These are phyloP conservation scores for Drosophila flavopinicola DNA, from an alignment of 2,888 invertebrate species.

Conservation along the genomic window DNA sequence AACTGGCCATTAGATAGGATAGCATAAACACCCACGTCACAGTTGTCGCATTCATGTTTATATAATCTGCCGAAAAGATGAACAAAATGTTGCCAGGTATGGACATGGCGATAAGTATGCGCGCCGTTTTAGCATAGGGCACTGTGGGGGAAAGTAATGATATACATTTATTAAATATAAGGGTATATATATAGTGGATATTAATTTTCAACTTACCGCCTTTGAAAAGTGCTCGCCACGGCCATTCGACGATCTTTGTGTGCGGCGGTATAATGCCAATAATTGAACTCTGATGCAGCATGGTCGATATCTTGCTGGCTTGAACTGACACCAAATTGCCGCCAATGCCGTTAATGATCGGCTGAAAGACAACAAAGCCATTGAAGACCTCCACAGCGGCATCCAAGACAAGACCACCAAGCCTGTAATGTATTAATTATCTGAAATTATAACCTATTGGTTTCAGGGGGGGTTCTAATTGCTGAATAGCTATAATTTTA, in stretches of 20 bases:
- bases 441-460: no score
- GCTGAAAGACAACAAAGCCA: constrained; percentile 93
- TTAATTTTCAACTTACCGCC: constrained; percentile 87
- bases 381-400: constrained; percentile 90
- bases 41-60: constrained; percentile 88
- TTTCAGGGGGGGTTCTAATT: no score
- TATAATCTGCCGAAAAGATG: constrained; percentile 91
- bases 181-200: neutral
- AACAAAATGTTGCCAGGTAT: constrained; percentile 94
- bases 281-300: constrained; percentile 93
- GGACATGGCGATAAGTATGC: constrained; percentile 92
- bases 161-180: neutral
- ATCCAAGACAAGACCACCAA: constrained; percentile 95
- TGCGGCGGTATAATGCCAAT: constrained; percentile 91
- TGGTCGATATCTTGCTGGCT: constrained; percentile 94
- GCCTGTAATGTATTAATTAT: constrained; percentile 85
- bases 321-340: constrained; percentile 95
- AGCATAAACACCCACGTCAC: constrained; percentile 91
- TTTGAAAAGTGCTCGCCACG: constrained; percentile 91
- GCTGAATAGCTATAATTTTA: no score
- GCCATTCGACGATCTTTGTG: constrained; percentile 90
- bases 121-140: constrained; percentile 92
- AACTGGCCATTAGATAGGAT: constrained; percentile 91
- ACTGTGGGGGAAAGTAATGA: constrained; percentile 85
- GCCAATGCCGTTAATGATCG: constrained; percentile 96